A percentile compares a stretch with the other conserved stretches of the same genome.
Evolutionary conservation across 2,113 vertebrate genomes (phyloP).

Genomic region (Xiphias gladius): DNA sequence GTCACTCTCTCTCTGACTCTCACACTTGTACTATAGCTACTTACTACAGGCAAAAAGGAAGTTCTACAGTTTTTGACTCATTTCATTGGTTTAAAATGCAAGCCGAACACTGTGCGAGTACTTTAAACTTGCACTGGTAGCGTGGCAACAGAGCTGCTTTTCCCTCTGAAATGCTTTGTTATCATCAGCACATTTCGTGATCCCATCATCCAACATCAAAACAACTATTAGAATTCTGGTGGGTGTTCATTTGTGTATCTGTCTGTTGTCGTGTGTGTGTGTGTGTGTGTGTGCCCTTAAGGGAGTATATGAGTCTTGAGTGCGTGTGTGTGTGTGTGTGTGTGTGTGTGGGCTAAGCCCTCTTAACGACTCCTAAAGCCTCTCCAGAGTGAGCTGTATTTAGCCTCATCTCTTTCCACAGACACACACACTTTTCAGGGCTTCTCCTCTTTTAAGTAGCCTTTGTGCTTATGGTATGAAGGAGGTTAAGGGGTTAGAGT

Average conservation of each 20-base stretch:
- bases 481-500: constrained; percentile 61
- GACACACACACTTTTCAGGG: constrained; percentile 33
- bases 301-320: constrained; percentile 7
- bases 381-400: constrained; percentile 68
- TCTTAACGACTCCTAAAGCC: constrained; percentile 74
- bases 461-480: constrained; percentile 58
- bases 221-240: constrained; percentile 66
- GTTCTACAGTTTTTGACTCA: not conserved
- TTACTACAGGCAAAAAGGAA: not conserved
- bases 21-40: not conserved
- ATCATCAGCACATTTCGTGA: constrained; percentile 62
- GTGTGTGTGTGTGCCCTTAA: constrained; percentile 38
- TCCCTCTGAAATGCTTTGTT: constrained; percentile 49
- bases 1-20: not conserved
- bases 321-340: constrained; percentile 25
- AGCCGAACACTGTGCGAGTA: not conserved
- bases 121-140: constrained; percentile 16
- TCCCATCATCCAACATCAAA: constrained; percentile 65
- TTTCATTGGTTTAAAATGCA: not conserved
- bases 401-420: constrained; percentile 62
- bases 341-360: constrained; percentile 57
- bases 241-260: constrained; percentile 42
- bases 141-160: constrained; percentile 33
- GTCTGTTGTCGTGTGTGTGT: constrained; percentile 46
- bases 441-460: constrained; percentile 35